phyloP scores from a whole-genome alignment of 2,888 invertebrate genomes.

The Hoplodrina ambigua region DNA sequence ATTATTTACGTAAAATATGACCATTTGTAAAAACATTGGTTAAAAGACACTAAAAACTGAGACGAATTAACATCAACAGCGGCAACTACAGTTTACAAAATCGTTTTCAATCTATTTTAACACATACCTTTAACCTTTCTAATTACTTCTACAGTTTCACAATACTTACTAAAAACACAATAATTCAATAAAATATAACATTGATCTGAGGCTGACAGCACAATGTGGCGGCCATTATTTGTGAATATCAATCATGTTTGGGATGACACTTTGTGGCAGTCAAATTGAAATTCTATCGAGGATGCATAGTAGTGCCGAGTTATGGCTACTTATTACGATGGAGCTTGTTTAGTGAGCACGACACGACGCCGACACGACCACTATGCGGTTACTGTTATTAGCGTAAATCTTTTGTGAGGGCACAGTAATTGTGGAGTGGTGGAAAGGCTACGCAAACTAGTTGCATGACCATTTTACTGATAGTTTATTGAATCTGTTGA shows the following conservation, averaged over 20 bases:
- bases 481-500: conserved; percentile 37
- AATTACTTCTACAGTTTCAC: conserved; percentile 41
- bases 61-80: neutral
- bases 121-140: conserved; percentile 12
- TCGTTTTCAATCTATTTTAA: conserved; percentile 1
- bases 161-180: conserved; percentile 19
- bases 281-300: conserved; percentile 81
- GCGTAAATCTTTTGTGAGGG: conserved; percentile 60
- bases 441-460: conserved; percentile 19
- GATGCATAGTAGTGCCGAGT: conserved; percentile 70
- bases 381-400: conserved; percentile 57
- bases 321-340: conserved; percentile 78
- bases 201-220: conserved; percentile 69
- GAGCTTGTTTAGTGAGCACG: conserved; percentile 53
- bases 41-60: neutral
- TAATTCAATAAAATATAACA: conserved; percentile 44
- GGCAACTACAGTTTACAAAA: conserved; percentile 12
- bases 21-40: neutral
- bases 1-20: neutral
- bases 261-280: conserved; percentile 71
- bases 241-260: conserved; percentile 78
- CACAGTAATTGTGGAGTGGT: conserved; percentile 35
- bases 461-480: conserved; percentile 10
- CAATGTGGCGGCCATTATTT: conserved; percentile 75
- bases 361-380: conserved; percentile 62